These are phyloP conservation scores for Ephialtes manifestator DNA, from an alignment of 2,888 invertebrate species.

Conservation along the genomic window DNA sequence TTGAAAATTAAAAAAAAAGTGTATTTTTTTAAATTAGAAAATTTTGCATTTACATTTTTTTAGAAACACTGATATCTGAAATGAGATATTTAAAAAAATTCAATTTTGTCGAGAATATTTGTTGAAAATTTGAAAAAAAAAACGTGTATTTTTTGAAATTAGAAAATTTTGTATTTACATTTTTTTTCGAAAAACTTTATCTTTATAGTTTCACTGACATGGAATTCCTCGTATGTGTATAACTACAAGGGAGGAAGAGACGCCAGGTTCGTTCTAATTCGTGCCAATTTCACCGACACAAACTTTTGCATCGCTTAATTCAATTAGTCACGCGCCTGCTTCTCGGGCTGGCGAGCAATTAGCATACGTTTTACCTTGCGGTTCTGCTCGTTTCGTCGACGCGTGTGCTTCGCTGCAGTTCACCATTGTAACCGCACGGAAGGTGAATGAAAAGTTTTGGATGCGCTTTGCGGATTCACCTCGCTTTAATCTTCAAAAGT, in stretches of 20 bases:
- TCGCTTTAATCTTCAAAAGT: background rate
- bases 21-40: too few relatives aligned
- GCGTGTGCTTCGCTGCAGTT: conserved; percentile 41
- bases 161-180: too few relatives aligned
- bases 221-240: background rate
- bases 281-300: conserved; percentile 76
- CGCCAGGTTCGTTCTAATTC: conserved; percentile 74
- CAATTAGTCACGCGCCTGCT: conserved; percentile 78
- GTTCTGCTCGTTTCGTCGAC: conserved; percentile 58
- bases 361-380: conserved; percentile 75
- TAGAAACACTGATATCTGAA: too few relatives aligned
- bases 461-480: conserved; percentile 11
- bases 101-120: too few relatives aligned
- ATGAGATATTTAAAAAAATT: too few relatives aligned
- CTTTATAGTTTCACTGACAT: too few relatives aligned
- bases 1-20: too few relatives aligned
- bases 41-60: too few relatives aligned
- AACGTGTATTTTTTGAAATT: too few relatives aligned
- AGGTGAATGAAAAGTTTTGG: conserved; percentile 20
- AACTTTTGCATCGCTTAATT: conserved; percentile 79
- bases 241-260: conserved; percentile 20
- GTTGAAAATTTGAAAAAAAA: too few relatives aligned
- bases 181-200: too few relatives aligned
- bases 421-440: background rate
- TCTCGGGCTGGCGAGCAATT: conserved; percentile 73